Conservation (phyloP, 35 echinoderm and acorn worm species). For the Heliocidaris tuberculata region DNA sequence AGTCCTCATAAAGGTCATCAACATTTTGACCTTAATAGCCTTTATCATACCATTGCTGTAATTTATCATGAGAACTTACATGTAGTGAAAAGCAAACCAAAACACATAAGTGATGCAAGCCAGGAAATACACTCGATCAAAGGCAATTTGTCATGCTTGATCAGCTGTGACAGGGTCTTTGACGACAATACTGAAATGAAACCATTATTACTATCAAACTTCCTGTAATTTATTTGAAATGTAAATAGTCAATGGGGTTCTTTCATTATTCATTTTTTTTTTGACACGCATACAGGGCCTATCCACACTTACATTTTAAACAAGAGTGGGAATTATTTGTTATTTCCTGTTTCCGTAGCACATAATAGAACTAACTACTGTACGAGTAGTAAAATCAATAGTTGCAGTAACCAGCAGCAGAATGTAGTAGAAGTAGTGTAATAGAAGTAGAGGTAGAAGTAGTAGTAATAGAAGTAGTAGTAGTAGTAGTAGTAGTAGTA, state of each 20-base stretch:
- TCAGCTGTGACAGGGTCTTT: background rate
- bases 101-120: background rate
- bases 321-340: background rate
- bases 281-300: background rate
- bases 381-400: too few relatives aligned
- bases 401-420: too few relatives aligned
- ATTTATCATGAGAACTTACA: background rate
- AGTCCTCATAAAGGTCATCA: too few relatives aligned
- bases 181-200: background rate
- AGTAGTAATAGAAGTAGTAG: too few relatives aligned
- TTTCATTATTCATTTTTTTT: background rate
- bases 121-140: background rate
- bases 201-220: background rate
- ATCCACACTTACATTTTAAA: background rate
- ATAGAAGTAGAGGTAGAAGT: too few relatives aligned
- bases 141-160: background rate
- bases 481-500: too few relatives aligned
- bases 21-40: background rate
- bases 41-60: background rate
- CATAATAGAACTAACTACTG: background rate
- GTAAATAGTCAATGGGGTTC: background rate
- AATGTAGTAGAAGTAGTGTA: background rate
- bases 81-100: background rate
- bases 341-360: background rate
- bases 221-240: background rate